A percentile compares a stretch with the other conserved stretches of the same genome.
These are phyloP conservation scores for Rhamnusium bicolor DNA, from an alignment of 2,888 invertebrate species.

Conservation along the genomic window DNA sequence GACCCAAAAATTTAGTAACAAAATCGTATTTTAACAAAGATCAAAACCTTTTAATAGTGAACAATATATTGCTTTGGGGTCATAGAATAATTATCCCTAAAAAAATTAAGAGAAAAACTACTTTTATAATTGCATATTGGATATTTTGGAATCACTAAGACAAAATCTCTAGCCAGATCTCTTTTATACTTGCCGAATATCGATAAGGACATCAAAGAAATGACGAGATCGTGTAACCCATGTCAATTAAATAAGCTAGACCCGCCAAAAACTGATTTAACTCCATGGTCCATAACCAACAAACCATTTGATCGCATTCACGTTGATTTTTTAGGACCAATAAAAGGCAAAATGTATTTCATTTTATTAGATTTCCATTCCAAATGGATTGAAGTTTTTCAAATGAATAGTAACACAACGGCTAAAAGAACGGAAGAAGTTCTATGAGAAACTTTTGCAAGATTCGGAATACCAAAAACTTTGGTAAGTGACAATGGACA, in stretches of 20 bases:
- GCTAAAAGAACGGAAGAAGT: background rate
- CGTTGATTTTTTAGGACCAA: background rate
- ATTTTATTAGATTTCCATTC: background rate
- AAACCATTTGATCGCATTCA: background rate
- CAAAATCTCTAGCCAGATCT: background rate
- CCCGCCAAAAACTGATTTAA: background rate
- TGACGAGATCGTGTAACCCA: background rate
- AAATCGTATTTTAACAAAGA: background rate
- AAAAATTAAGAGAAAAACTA: background rate
- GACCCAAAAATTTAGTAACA: background rate
- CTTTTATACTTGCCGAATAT: background rate
- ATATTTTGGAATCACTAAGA: background rate
- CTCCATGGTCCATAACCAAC: background rate
- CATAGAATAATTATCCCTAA: background rate
- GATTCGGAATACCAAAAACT: background rate
- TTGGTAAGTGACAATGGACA: slow-evolving; percentile 8
- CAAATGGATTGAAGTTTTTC: background rate
- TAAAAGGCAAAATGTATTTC: background rate
- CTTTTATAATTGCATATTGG: background rate
- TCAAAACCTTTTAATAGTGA: background rate
- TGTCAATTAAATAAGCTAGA: background rate
- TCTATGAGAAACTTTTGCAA: background rate
- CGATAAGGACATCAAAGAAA: background rate
- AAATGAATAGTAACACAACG: background rate
- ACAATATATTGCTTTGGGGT: background rate